Evolutionary conservation across 2,888 invertebrate species (phyloP).

Genomic region (Ferrisia virgata): DNA sequence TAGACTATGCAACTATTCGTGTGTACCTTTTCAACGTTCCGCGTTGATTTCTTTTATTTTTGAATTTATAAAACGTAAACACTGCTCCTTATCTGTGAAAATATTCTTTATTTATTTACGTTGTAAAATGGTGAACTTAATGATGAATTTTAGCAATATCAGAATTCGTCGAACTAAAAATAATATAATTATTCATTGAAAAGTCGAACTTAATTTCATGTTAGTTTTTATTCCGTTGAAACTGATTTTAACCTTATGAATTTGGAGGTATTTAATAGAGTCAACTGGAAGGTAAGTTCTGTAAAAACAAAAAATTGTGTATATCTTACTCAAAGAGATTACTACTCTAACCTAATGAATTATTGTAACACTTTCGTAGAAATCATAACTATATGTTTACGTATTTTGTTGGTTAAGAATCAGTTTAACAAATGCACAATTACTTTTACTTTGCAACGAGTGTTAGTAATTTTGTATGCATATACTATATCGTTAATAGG

Average conservation of each 20-base stretch:
- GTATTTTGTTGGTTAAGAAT: too few species aligned
- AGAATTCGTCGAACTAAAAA: neutral
- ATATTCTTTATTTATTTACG: neutral
- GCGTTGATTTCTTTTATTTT: neutral
- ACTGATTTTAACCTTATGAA: conserved; percentile 60
- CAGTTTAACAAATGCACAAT: too few species aligned
- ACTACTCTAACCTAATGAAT: too few species aligned
- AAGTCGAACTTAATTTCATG: neutral
- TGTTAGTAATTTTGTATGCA: too few species aligned
- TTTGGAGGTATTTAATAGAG: conserved; percentile 77
- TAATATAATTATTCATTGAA: neutral
- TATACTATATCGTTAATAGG: too few species aligned
- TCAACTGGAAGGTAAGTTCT: conserved; percentile 69
- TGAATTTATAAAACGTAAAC: neutral
- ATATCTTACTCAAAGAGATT: neutral
- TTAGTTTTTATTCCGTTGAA: neutral
- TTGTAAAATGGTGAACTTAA: neutral
- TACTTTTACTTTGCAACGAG: too few species aligned
- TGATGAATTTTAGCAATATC: neutral
- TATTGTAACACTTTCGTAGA: too few species aligned
- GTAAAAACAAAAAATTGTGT: conserved; percentile 46
- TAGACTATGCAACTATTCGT: too few species aligned
- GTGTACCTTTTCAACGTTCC: too few species aligned
- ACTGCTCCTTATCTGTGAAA: neutral
- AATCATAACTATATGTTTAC: too few species aligned